Base-by-base conservation (phyloP, 2,797 vertebrate genomes). In the Artibeus jamaicensis region DNA sequence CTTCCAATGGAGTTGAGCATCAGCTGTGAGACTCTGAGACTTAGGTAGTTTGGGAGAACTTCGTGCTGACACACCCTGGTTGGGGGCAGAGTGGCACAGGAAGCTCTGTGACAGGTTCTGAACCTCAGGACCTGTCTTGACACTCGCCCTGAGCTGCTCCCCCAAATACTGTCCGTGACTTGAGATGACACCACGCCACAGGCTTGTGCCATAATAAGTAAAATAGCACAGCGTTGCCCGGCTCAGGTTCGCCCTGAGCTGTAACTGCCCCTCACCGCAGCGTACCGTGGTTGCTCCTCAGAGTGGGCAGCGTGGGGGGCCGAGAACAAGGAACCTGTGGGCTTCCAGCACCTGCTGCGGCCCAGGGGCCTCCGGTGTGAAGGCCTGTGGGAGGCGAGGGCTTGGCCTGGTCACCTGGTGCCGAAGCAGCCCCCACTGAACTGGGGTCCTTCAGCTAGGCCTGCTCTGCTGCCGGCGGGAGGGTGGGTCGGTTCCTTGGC, bases 281-380 rank as follows among this genome's bases (percentile, higher is more conserved):
- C 57, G 2, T 1, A 6, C 57, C 24, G 11, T 9, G 9, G 14
- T 29, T 6, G 26, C 57, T 11, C 57, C 24, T 12, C 11, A 14
- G 57, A 29, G 59, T 1, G 5, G 26, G 59, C 26, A 5, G 57
- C 11, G 10, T 12, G 10, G 57, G 26, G 29, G 29, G 59, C 59
- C 5, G 59, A 62, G 59, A 6, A 62, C 11, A 0, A 29, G 59
- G 59, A 14, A 12, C 59, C 26, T 26, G 24, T 29, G 57, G 55
- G 57, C 11, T 29, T 5, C 57, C 44, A n/a, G 65, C 50, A 46
- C 39, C 16, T 34, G 29, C 42, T 34, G 22, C 5, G 12, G 9
- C 53, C 29, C 6, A 14, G 42, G 24, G 5, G 16, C 32, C 39
- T 1, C 39, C 6, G 0, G 3, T 1, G 3, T 1, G 29, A 5